Evolutionary conservation across 2,113 vertebrate species (phyloP).

Genomic region (Vulpes lagopus): DNA sequence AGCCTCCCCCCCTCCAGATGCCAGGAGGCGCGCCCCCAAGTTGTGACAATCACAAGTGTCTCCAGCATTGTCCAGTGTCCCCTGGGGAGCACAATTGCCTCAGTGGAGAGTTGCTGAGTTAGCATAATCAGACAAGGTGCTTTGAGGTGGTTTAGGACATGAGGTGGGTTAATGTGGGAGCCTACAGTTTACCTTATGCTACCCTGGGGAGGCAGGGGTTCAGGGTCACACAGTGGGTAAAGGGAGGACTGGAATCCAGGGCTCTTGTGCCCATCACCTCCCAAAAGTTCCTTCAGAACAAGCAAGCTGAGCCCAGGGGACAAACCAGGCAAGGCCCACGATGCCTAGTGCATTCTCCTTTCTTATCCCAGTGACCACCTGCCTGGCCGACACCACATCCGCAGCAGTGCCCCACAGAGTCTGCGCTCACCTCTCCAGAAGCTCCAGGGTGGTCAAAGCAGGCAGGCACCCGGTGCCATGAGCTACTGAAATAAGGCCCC

Average conservation of each 20-base stretch:
- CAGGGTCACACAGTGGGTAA: not conserved
- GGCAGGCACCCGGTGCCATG: not conserved
- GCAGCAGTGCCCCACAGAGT: not conserved
- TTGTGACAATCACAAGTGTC: not conserved
- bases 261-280: not conserved
- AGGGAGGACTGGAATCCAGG: not conserved
- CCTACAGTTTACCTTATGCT: not conserved
- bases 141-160: not conserved
- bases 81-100: not conserved
- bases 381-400: not conserved
- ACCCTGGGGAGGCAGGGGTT: not conserved
- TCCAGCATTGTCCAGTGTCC: not conserved
- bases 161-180: not conserved
- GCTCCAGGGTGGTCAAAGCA: not conserved
- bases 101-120: not conserved
- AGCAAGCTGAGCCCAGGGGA: not conserved
- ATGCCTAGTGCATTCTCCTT: not conserved
- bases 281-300: not conserved
- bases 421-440: not conserved
- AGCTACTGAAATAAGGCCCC: not conserved
- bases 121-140: not conserved
- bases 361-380: not conserved
- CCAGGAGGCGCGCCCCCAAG: not conserved
- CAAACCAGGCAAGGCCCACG: not conserved
- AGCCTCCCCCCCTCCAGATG: not conserved